These are phyloP conservation scores for Macrophya alboannulata DNA, from an alignment of 2,888 invertebrate species.

Conservation along the genomic window DNA sequence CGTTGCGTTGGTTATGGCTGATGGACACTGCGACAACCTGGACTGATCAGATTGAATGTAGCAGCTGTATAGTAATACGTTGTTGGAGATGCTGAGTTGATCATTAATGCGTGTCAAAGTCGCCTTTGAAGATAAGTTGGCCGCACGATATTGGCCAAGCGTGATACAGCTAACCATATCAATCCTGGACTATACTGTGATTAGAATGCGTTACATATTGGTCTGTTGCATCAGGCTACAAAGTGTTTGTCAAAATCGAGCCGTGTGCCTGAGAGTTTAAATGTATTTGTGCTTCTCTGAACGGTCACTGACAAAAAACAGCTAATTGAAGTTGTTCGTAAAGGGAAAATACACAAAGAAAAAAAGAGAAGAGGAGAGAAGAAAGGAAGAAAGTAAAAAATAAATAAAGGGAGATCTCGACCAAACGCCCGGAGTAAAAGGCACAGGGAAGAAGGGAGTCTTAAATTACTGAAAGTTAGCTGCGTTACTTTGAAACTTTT, in stretches of 20 bases:
- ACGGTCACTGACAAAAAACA: background rate
- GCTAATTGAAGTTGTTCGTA: slow-evolving; percentile 38
- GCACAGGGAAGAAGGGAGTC: slow-evolving; percentile 4
- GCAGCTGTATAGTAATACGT: background rate
- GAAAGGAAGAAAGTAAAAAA: background rate
- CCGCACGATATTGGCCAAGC: background rate
- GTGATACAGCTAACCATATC: background rate
- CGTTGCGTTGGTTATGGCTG: slow-evolving; percentile 7
- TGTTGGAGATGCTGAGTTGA: background rate
- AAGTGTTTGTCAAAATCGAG: background rate
- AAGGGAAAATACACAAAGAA: slow-evolving; percentile 37
- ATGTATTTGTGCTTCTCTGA: background rate
- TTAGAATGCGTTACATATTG: background rate
- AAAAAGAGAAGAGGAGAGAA: background rate
- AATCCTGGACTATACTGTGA: background rate
- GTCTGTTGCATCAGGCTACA: background rate
- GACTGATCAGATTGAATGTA: slow-evolving; percentile 11
- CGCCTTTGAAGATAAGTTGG: slow-evolving; percentile 4
- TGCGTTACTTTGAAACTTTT: slow-evolving; percentile 37
- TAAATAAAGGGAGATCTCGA: slow-evolving; percentile 6
- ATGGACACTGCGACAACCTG: background rate
- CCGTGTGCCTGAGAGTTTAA: background rate
- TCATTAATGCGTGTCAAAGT: slow-evolving; percentile 3
- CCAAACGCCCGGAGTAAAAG: slow-evolving; percentile 34
- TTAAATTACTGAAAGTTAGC: slow-evolving; percentile 49